phyloP scores from a whole-genome alignment of 2,797 vertebrate genomes.

The Triplophysa bombifrons region DNA sequence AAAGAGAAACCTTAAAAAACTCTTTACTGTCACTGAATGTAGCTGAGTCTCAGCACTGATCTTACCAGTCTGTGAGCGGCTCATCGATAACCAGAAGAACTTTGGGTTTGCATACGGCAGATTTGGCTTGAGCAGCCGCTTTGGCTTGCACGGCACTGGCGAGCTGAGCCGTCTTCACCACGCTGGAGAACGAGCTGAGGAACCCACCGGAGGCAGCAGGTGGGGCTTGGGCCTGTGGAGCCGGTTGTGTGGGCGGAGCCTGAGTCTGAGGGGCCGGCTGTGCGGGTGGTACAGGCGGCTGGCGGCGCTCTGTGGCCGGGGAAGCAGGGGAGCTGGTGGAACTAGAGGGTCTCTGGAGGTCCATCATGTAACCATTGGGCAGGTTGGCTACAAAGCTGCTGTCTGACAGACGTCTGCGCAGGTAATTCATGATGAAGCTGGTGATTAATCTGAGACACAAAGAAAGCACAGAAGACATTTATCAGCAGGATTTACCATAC shows the following conservation, averaged over 20 bases:
- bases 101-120: constrained; percentile 84
- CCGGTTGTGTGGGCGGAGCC: constrained; percentile 51
- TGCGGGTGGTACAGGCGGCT: constrained; percentile 61
- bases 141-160: constrained; percentile 75
- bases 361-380: constrained; percentile 96
- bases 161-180: constrained; percentile 87
- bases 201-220: constrained; percentile 79
- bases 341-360: constrained; percentile 87
- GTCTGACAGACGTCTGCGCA: constrained; percentile 92
- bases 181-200: constrained; percentile 92
- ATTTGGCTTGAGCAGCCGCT: constrained; percentile 71
- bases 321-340: constrained; percentile 77
- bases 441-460: constrained; percentile 47
- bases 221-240: constrained; percentile 59
- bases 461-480: no score
- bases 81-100: constrained; percentile 91
- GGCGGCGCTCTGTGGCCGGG: constrained; percentile 69
- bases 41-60: no score
- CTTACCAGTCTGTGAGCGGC: constrained; percentile 92
- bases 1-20: no score
- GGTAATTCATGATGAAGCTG: constrained; percentile 88
- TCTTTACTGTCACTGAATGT: no score
- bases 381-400: constrained; percentile 97
- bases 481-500: no score
- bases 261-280: constrained; percentile 60